phyloP scores from a whole-genome alignment of 2,797 vertebrate genomes.

The Tenualosa thibaudeaui region DNA sequence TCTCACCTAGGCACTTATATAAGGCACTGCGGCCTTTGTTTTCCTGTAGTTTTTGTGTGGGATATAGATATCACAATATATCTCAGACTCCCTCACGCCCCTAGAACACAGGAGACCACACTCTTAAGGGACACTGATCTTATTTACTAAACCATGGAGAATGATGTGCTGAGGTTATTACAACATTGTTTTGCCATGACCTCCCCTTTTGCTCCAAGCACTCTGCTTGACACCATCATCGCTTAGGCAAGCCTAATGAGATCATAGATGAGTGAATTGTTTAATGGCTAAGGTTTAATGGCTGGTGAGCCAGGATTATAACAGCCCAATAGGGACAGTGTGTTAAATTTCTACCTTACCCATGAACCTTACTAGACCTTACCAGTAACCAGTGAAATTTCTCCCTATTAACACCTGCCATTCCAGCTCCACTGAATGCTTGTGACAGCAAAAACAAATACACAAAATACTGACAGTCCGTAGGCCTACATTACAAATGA shows the following conservation, averaged over 20 bases:
- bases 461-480: background rate
- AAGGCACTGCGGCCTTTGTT: background rate
- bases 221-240: background rate
- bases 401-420: constrained; percentile 14
- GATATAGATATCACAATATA: background rate
- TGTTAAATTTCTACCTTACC: background rate
- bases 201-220: background rate
- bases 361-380: background rate
- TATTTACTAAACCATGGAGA: background rate
- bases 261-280: background rate
- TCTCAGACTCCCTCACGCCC: background rate
- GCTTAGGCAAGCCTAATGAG: background rate
- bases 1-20: background rate
- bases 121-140: background rate
- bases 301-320: background rate
- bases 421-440: background rate
- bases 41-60: background rate
- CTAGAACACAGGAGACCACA: background rate
- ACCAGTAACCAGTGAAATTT: background rate
- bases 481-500: background rate
- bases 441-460: background rate
- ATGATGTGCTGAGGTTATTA: background rate
- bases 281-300: too few relatives aligned
- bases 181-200: background rate
- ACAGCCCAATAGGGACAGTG: background rate